Evolutionary conservation across 1,140 invertebrate genomes (phyloP), one percentile per base, ranked within the genome.

Genomic region (Drosophila arawakana): DNA sequence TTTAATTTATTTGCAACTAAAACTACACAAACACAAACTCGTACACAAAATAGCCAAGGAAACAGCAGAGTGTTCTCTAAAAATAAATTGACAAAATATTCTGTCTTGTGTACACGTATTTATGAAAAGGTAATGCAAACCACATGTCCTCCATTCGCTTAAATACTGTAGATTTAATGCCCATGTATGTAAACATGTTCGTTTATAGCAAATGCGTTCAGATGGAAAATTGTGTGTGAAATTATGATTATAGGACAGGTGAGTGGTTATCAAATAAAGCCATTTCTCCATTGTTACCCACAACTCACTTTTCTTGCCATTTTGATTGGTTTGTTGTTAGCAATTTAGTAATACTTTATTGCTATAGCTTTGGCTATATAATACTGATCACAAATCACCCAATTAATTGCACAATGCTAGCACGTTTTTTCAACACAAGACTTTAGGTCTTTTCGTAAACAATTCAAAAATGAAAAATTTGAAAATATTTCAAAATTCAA

Each of bases 1-100:
- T 89, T 76, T 62, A 89, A 89, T 89, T 89, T 89, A 89, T 89
- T 78, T 78, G 75, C 71, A 81, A 89, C 84, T 89, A 89, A 83
- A 81, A 73, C 80, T 73, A 78, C 77, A 88, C 79, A 30, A 1
- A 30, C 25, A 30, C 25, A 30, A 2, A 25, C 25, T 5, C 4
- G 6, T 5, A 30, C 25, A 80, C 63, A 62, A 50, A 76, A 69
- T 18, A 34, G 25, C 46, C 59, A 55, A 66, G 52, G 49, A 66
- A 72, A 78, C 81, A 59, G 39, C 50, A 41, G 58, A 47, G 54
- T 39, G 39, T 13, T 50, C 66, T 69, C 83, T 88, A 88, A 75
- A 88, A 88, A 88, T 88, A 88, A 89, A 73, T 81, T 84, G 77
- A 69, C 84, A 89, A 78, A 30, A 80, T 82, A 81, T 76, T 88